Percentiles rank a stretch among this genome's conserved stretches.
Evolutionary conservation across 2,888 invertebrate genomes (phyloP).

Genomic region (Pogonocherus hispidulus): DNA sequence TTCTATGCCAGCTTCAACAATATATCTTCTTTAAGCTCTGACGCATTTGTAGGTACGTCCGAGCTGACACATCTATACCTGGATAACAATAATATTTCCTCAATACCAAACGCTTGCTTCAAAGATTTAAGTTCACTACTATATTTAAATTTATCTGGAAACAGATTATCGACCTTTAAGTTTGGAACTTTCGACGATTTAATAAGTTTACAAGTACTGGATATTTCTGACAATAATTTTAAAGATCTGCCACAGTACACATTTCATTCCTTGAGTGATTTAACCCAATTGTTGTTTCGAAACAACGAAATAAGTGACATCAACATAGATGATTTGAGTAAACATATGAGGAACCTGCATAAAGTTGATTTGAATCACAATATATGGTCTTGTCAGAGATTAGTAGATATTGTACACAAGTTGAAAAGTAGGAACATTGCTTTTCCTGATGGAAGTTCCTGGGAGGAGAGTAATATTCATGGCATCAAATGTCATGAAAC

Average conservation of each 20-base stretch:
- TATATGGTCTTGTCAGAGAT: conserved; percentile 6
- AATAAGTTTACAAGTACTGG: background rate
- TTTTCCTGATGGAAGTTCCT: conserved; percentile 1
- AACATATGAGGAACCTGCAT: background rate
- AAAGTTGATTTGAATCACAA: conserved; percentile 18
- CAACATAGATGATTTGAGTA: conserved; percentile 8
- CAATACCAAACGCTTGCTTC: conserved; percentile 25
- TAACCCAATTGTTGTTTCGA: conserved; percentile 4
- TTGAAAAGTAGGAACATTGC: background rate
- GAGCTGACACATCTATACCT: background rate
- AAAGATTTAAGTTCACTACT: conserved; percentile 14
- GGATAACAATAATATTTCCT: conserved; percentile 18
- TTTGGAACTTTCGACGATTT: conserved; percentile 35
- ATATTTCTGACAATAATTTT: conserved; percentile 27
- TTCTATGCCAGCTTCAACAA: background rate
- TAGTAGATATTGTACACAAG: conserved; percentile 11
- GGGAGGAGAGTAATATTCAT: conserved; percentile 22
- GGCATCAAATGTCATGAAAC: conserved; percentile 28
- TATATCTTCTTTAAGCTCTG: conserved; percentile 1
- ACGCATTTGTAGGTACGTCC: conserved; percentile 13
- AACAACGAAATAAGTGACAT: conserved; percentile 31
- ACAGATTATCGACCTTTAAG: conserved; percentile 11
- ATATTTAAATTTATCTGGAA: conserved; percentile 25
- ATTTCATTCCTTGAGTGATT: conserved; percentile 8
- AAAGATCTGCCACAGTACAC: conserved; percentile 6